Conservation (phyloP, 2,797 vertebrate genomes). For the Heliangelus exortis region DNA sequence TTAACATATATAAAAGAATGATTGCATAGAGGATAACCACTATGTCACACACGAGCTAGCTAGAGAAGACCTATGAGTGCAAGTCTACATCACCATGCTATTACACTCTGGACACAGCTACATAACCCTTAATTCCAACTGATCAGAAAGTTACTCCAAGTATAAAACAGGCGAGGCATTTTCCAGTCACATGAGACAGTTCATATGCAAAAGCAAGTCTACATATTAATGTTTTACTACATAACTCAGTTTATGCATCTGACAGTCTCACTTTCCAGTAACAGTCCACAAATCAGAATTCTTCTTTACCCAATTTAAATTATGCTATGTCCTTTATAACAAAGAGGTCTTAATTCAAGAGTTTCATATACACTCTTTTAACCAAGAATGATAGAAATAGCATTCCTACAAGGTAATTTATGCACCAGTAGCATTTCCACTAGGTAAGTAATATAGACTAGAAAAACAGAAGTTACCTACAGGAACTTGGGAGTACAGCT, state of each 20-base stretch:
- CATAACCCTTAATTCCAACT: background rate
- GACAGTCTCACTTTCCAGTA: background rate
- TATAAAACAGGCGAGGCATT: background rate
- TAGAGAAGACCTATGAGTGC: background rate
- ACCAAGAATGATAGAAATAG: background rate
- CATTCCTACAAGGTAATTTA: background rate
- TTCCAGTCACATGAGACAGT: background rate
- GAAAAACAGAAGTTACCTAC: background rate
- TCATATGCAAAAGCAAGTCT: background rate
- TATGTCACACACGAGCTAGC: background rate
- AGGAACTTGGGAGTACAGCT: background rate
- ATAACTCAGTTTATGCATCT: background rate
- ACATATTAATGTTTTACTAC: background rate
- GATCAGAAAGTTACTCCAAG: background rate
- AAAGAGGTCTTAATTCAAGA: background rate
- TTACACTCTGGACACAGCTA: background rate
- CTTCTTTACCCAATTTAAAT: background rate
- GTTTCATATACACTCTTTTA: background rate
- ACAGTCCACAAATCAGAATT: background rate
- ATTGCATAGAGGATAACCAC: background rate
- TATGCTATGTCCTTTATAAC: background rate
- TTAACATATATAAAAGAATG: background rate
- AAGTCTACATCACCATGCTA: background rate
- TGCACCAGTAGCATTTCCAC: background rate
- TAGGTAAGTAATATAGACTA: background rate